Base-by-base conservation (phyloP, 1,140 invertebrate genomes). In the Procambarus clarkii region DNA sequence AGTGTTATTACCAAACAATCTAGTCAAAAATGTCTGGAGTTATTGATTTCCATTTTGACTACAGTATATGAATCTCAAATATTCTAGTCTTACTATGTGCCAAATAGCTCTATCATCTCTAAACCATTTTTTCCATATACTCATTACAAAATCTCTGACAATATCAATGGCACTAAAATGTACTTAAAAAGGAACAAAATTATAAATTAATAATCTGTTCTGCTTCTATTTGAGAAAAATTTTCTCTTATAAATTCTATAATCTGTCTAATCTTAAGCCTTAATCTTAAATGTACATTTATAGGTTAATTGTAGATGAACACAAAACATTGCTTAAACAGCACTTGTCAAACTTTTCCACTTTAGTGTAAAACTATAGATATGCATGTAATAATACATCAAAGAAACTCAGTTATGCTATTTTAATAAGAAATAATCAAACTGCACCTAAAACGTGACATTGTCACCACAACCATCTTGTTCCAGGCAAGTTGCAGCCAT, bases 21-120 rank as follows among this genome's bases (percentile, higher is more conserved):
- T 0, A 96, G 96, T 21, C 98, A 98, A 98, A 97, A 97, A 93
- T 94, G 98, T 18, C 97, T 96, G 0, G 98, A 48, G 48, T 54
- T n/a, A 79, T 24, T 50, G 13, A 79, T 8, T 48, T 21, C 45
- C 78, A 50, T 34, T 79, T 21, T 79, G 44, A 74, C 69, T 7
- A 64, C 21, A 74, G n/a, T 34, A 74, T 9, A 74, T 74, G 69
- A 74, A 24, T 74, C 24, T 74, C 69, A 74, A 1, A 74, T 74
- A 34, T 34, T 74, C 69, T 74, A 74, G 69, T 74, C 69, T 34
- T 34, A 34, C n/a, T 74, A 21, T 74, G 69, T 74, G 69, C 69
- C 69, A 74, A 74, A 74, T 34, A 74, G n/a, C n/a, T 34, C 3
- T 34, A 74, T 34, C 15, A 34, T 15, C 24, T 34, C 0, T 74